Evolutionary conservation across 1,140 invertebrate species (phyloP).

Genomic region (Zaprionus nigranus): DNA sequence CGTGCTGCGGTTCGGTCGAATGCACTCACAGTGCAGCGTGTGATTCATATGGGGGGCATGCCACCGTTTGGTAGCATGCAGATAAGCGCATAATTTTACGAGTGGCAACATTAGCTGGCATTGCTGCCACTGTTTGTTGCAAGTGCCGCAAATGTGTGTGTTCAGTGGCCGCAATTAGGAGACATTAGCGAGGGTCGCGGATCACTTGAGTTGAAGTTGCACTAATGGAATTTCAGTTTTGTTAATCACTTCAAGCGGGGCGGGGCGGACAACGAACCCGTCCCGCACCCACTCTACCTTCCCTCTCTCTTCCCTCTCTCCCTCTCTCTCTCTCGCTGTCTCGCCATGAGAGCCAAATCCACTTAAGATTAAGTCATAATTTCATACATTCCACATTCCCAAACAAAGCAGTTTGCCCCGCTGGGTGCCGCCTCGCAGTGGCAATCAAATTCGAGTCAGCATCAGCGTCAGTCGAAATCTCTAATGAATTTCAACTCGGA

Average conservation of each 20-base stretch:
- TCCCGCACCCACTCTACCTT: not conserved
- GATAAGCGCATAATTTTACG: constrained; percentile 54
- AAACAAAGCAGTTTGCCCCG: constrained; percentile 14
- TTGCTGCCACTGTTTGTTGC: not conserved
- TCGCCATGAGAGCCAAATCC: constrained; percentile 61
- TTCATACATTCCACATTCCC: constrained; percentile 10
- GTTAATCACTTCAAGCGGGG: constrained; percentile 36
- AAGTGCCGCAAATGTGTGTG: constrained; percentile 21
- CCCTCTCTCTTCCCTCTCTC: not conserved
- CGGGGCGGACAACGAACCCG: constrained; percentile 25
- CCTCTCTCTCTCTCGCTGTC: too few relatives aligned
- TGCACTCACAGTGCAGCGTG: not conserved
- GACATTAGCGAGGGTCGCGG: constrained; percentile 38
- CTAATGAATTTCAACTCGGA: constrained; percentile 78
- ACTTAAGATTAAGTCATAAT: constrained; percentile 79
- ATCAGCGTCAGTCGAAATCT: constrained; percentile 32
- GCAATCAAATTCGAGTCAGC: constrained; percentile 65
- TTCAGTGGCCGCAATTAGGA: constrained; percentile 43
- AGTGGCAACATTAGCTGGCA: constrained; percentile 50
- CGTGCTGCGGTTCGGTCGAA: not conserved
- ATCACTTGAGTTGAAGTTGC: constrained; percentile 49
- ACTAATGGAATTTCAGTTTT: constrained; percentile 50
- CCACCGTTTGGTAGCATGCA: constrained; percentile 23
- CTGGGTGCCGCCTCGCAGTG: constrained; percentile 13
- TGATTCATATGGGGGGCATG: not conserved